Evolutionary conservation across 2,113 vertebrate genomes (phyloP).

Genomic region (Xiphophorus hellerii): DNA sequence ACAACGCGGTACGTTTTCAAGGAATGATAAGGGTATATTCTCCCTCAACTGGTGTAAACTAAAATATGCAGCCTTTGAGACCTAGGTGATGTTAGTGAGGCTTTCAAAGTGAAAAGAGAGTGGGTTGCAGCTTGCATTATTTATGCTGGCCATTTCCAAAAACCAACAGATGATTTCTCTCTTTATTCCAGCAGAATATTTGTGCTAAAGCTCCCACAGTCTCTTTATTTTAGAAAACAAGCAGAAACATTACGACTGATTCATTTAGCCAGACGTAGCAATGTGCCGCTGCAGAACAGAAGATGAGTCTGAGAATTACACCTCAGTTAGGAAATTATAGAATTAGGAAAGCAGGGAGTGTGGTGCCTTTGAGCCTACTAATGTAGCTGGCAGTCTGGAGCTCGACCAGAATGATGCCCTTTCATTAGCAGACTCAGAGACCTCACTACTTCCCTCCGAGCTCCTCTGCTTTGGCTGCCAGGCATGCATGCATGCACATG

Average conservation of each 20-base stretch:
- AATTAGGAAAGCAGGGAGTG: constrained; percentile 24
- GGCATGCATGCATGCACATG: constrained; percentile 30
- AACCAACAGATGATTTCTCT: constrained; percentile 25
- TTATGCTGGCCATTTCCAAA: constrained; percentile 56
- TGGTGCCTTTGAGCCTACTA: constrained; percentile 23
- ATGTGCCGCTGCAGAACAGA: constrained; percentile 1
- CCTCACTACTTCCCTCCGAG: background rate
- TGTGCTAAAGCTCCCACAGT: constrained; percentile 37
- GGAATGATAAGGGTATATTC: constrained; percentile 37
- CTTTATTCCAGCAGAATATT: constrained; percentile 49
- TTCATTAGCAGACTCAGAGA: constrained; percentile 36
- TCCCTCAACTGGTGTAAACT: constrained; percentile 31
- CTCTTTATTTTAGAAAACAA: constrained; percentile 25
- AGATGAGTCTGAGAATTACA: constrained; percentile 13
- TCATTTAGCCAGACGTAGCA: constrained; percentile 1
- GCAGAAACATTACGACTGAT: background rate
- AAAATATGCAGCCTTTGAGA: constrained; percentile 41
- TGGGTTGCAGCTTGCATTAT: constrained; percentile 50
- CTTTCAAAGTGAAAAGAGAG: constrained; percentile 38
- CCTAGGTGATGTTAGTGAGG: constrained; percentile 31
- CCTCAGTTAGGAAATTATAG: constrained; percentile 7
- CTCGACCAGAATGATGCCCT: constrained; percentile 47
- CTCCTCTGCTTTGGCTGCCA: constrained; percentile 19
- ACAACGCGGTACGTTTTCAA: constrained; percentile 1
- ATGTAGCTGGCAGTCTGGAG: constrained; percentile 42